Evolutionary conservation across 1,140 invertebrate genomes (phyloP).

Genomic region (Drosophila takahashii): DNA sequence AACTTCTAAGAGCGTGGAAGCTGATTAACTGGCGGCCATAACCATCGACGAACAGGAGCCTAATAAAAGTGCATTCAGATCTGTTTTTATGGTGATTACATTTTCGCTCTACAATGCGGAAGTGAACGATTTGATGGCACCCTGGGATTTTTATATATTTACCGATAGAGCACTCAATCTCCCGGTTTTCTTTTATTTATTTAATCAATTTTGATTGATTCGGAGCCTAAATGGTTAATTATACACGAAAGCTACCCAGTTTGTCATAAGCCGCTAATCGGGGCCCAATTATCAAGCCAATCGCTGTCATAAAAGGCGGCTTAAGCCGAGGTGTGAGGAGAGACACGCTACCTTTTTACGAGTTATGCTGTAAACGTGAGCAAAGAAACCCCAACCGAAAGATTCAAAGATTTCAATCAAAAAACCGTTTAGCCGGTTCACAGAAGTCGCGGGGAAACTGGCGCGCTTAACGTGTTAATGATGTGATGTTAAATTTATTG

Average conservation of each 20-base stretch:
- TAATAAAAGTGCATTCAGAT: constrained; percentile 37
- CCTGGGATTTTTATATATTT: not conserved
- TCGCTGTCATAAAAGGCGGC: constrained; percentile 44
- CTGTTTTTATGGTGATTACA: constrained; percentile 43
- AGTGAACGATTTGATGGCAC: constrained; percentile 14
- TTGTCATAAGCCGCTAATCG: constrained; percentile 53
- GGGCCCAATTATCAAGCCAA: constrained; percentile 49
- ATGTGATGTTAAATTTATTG: constrained; percentile 79
- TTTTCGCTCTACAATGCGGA: constrained; percentile 15
- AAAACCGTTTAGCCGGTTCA: constrained; percentile 60
- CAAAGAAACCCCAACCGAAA: constrained; percentile 16
- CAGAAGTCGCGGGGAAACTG: constrained; percentile 28
- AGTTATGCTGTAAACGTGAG: constrained; percentile 67
- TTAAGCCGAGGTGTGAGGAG: constrained; percentile 72
- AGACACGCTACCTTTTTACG: constrained; percentile 53
- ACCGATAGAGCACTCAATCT: not conserved
- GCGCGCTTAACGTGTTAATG: constrained; percentile 77
- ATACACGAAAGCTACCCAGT: not conserved
- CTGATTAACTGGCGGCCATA: constrained; percentile 17
- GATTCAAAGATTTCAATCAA: constrained; percentile 73
- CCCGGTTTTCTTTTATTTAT: not conserved
- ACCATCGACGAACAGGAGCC: constrained; percentile 5
- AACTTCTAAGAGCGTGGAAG: constrained; percentile 3
- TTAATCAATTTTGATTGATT: constrained; percentile 3
- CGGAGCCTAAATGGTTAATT: constrained; percentile 16